Evolutionary conservation across 2,113 vertebrate species (phyloP).

Genomic region (Charadrius vociferus): DNA sequence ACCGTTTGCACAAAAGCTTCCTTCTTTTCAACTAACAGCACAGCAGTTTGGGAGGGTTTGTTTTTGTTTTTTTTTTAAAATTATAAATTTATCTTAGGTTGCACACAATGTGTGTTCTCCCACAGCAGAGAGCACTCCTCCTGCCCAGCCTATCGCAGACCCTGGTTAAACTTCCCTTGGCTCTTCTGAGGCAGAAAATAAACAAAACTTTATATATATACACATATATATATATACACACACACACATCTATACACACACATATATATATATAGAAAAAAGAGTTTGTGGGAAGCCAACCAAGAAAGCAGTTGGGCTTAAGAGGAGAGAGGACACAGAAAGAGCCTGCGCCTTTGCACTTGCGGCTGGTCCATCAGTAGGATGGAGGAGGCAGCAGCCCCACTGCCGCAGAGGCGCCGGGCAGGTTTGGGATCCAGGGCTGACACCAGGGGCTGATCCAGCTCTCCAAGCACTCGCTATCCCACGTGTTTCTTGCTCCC

Average conservation of each 20-base stretch:
- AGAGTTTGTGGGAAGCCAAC: not conserved
- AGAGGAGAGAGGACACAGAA: not conserved
- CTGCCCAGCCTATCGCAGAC: not conserved
- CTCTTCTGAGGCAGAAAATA: not conserved
- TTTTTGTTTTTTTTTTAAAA: accelerated
- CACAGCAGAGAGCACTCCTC: not conserved
- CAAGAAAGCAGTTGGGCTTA: not conserved
- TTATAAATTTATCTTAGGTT: not conserved
- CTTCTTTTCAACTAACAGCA: not conserved
- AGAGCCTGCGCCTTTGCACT: not conserved
- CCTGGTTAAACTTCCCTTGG: not conserved
- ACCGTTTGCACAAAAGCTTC: not conserved
- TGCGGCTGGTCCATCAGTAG: not conserved
- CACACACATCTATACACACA: too few relatives aligned
- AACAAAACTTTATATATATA: not conserved
- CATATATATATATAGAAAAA: not conserved
- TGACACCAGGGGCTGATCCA: not conserved
- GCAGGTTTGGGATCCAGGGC: not conserved
- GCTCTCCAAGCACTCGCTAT: not conserved
- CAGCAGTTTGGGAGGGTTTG: not conserved
- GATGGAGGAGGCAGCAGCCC: not conserved
- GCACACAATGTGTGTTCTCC: not conserved
- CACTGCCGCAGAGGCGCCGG: not conserved
- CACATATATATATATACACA: not conserved
- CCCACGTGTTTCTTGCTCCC: not conserved